Conservation (phyloP, 2,797 vertebrate species). For the Melanogrammus aeglefinus region DNA sequence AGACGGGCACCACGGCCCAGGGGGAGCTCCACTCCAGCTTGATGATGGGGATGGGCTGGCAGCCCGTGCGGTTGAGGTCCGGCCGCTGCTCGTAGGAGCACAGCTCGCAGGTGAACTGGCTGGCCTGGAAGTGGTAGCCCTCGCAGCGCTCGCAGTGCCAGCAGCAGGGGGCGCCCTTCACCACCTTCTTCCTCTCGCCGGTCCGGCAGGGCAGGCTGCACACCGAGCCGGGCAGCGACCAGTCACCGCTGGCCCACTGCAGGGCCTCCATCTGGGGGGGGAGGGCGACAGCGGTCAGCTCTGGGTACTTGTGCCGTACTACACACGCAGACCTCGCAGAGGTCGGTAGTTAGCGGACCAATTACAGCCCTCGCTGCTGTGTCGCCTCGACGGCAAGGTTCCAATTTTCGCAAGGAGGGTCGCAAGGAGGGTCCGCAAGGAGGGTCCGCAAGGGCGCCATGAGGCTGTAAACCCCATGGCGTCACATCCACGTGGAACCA, state of each 20-base stretch:
- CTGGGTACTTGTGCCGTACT: background rate
- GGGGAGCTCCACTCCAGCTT: constrained; percentile 94
- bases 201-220: constrained; percentile 90
- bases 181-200: constrained; percentile 92
- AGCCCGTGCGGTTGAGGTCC: constrained; percentile 85
- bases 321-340: too few species aligned
- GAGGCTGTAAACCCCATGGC: too few species aligned
- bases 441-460: too few species aligned
- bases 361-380: too few species aligned
- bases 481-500: too few species aligned
- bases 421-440: too few species aligned
- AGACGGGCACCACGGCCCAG: constrained; percentile 89
- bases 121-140: constrained; percentile 83
- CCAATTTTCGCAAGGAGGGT: too few species aligned
- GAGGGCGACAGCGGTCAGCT: background rate
- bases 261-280: constrained; percentile 82
- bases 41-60: constrained; percentile 89
- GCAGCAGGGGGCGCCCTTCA: constrained; percentile 93
- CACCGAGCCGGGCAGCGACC: constrained; percentile 79
- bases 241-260: constrained; percentile 82
- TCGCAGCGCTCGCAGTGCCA: constrained; percentile 97
- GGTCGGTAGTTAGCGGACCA: too few species aligned
- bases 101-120: constrained; percentile 87
- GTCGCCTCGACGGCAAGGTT: too few species aligned
- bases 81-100: constrained; percentile 89